phyloP scores from a whole-genome alignment of 2,888 invertebrate genomes.

The Syrista parreyssii region DNA sequence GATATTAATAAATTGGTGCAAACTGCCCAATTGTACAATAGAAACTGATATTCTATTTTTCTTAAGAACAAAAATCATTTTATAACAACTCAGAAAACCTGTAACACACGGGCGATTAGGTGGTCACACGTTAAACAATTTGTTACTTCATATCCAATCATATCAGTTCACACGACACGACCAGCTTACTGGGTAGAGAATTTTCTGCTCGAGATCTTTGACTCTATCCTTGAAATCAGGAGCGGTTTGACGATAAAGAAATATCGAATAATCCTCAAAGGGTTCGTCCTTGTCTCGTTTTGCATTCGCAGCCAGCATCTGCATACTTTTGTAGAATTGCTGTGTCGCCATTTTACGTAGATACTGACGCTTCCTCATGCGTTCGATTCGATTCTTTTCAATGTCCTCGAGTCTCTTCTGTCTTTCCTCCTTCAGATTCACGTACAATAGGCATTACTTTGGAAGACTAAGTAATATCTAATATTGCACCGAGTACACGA shows the following conservation, averaged over 20 bases:
- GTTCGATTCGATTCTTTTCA: conserved; percentile 74
- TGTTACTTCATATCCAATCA: background rate
- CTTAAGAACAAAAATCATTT: background rate
- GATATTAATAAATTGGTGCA: background rate
- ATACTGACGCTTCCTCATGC: conserved; percentile 74
- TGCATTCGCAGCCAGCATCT: conserved; percentile 84
- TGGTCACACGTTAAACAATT: background rate
- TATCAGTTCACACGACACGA: conserved; percentile 13
- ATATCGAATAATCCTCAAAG: conserved; percentile 86
- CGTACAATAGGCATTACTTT: conserved; percentile 27
- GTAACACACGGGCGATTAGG: background rate
- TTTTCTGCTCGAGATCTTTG: conserved; percentile 81
- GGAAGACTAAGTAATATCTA: conserved; percentile 21
- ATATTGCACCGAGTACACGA: background rate
- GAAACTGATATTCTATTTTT: background rate
- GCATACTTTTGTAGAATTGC: conserved; percentile 86
- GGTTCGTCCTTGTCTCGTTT: conserved; percentile 74
- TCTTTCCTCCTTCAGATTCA: conserved; percentile 74
- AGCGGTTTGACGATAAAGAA: conserved; percentile 86
- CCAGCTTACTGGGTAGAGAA: conserved; percentile 78
- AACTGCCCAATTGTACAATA: background rate
- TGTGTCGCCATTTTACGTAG: conserved; percentile 82
- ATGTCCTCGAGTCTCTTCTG: conserved; percentile 81
- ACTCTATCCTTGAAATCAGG: conserved; percentile 87
- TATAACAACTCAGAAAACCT: background rate